Evolutionary conservation across 1,140 invertebrate genomes (phyloP), one percentile per base, ranked within the genome.

Genomic region (Chelonus insularis): DNA sequence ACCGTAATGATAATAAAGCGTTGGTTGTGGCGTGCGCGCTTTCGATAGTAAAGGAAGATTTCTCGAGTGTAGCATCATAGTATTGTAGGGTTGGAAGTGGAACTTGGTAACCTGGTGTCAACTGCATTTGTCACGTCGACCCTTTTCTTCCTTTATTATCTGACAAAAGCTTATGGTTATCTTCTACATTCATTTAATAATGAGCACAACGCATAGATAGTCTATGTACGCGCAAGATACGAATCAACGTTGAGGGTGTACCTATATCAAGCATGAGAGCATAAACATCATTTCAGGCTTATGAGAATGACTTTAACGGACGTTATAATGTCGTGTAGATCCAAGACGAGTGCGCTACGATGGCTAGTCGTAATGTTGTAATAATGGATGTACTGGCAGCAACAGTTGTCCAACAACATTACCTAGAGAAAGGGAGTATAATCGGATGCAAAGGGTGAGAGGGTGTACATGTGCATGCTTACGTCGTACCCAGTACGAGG

Each of bases 1-100:
- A 52, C 12, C 32, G 50, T 52, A 52, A 52, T 52, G 50, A 52
- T 52, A 52, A 52, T 52, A 52, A 52, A 52, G 50, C 50, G 50
- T 52, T 25, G 50, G 45, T 29, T 48, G 20, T 48, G 45, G 50
- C 50, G 50, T 52, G 50, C 25, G 50, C 50, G 32, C 29, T 29
- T 52, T 52, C 50, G 50, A 52, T 52, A 52, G 50, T 32, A 12
- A 32, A 34, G 50, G 25, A 52, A 52, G 50, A 52, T 52, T 52
- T 52, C 50, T 52, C 50, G 50, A 52, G 50, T 52, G 50, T 32
- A 50, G 25, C 50, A 52, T 29, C 25, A 34, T 8, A 25, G 25
- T 32, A 16, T 34, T 52, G 29, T 36, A 16, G 41, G 18, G 5
- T 20, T 16, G 14, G 2, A n/a, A 43, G 18, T 43, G 18, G 14